Evolutionary conservation across 2,797 vertebrate species (phyloP).

Genomic region (Onychomys torridus): DNA sequence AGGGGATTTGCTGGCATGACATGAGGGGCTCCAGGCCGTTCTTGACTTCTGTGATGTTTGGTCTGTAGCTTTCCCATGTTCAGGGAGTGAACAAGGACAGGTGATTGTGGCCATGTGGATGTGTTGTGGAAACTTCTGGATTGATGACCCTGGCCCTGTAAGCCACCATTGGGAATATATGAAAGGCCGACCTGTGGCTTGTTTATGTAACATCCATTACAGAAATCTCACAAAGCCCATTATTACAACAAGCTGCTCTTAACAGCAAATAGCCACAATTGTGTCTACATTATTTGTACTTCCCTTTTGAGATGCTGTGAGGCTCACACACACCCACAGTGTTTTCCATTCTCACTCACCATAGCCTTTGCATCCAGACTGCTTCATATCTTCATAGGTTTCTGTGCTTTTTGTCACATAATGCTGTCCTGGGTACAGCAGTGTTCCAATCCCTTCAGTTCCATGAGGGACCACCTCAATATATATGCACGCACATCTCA

Average conservation of each 20-base stretch:
- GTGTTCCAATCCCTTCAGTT: neutral
- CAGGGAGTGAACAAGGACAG: too few relatives aligned
- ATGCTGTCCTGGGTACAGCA: neutral
- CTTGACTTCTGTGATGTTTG: neutral
- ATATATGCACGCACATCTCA: too few relatives aligned
- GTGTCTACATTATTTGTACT: neutral
- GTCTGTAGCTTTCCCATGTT: neutral
- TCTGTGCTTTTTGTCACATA: neutral
- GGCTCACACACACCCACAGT: neutral
- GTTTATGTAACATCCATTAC: neutral
- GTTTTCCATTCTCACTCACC: neutral
- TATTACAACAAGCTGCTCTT: neutral
- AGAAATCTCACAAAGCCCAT: neutral
- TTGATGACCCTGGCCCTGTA: neutral
- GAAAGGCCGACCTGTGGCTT: neutral
- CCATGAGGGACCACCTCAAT: neutral
- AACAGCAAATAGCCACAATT: neutral
- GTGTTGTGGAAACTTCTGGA: neutral
- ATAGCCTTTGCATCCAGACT: neutral
- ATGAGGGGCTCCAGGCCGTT: fast-evolving
- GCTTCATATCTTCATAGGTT: neutral
- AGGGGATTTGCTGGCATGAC: neutral
- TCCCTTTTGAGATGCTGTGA: neutral
- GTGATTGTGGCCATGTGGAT: neutral
- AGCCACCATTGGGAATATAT: neutral